Conservation (phyloP, 2,797 vertebrate species). For the Chiroxiphia lanceolata region DNA sequence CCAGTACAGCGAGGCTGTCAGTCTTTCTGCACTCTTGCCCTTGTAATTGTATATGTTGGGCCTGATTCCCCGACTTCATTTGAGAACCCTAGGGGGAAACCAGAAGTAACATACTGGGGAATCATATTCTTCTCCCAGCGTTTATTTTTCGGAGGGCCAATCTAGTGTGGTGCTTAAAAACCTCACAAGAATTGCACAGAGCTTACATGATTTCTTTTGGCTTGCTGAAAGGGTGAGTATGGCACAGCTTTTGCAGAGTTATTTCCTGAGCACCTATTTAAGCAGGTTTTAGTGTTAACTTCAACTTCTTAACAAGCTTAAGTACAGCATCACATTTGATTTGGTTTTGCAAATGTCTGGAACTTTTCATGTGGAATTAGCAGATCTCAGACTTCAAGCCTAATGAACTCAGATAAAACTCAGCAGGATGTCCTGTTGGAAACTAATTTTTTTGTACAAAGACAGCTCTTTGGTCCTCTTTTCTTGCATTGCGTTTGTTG, state of each 20-base stretch:
- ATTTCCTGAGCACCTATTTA: not conserved
- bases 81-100: not conserved
- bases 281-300: constrained; percentile 45
- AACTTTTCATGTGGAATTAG: constrained; percentile 73
- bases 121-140: not conserved
- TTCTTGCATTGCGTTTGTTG: constrained; percentile 21
- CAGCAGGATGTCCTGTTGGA: constrained; percentile 70
- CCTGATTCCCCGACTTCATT: not conserved
- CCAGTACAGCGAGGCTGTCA: not conserved
- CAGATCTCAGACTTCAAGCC: constrained; percentile 56
- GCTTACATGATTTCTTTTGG: not conserved
- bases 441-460: constrained; percentile 38
- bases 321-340: constrained; percentile 30
- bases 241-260: not conserved
- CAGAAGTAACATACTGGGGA: not conserved
- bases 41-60: not conserved
- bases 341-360: constrained; percentile 62
- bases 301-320: constrained; percentile 43
- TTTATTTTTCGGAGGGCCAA: not conserved
- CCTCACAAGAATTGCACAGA: not conserved
- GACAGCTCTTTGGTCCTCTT: constrained; percentile 14
- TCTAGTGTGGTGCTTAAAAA: not conserved
- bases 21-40: not conserved
- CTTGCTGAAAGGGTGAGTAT: not conserved
- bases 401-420: constrained; percentile 73